Conservation (phyloP, 1,140 invertebrate genomes). For the Euglossa dilemma region DNA sequence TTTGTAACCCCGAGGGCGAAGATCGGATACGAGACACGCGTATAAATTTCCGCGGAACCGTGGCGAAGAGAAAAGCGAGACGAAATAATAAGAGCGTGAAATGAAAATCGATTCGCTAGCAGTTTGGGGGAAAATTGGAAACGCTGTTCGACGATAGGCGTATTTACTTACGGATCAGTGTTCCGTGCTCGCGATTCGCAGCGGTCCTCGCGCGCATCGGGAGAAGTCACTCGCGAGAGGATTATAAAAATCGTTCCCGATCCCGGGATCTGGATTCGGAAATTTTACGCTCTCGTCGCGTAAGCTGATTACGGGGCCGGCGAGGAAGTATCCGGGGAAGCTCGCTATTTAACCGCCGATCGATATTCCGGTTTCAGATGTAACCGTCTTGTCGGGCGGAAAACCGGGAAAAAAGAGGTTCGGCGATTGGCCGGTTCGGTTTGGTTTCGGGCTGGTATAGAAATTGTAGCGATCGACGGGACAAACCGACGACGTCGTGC, state of each 20-base stretch:
- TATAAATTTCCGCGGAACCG: neutral
- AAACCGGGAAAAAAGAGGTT: no score
- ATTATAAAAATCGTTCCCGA: neutral
- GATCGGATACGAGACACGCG: neutral
- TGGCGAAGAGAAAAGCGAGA: neutral
- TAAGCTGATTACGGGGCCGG: slow-evolving; percentile 15
- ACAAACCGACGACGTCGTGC: neutral
- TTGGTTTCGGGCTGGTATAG: no score
- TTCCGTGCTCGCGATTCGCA: neutral
- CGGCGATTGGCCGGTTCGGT: no score
- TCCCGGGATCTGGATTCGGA: neutral
- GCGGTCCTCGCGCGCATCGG: no score
- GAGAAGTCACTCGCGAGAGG: neutral
- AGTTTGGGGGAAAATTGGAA: no score
- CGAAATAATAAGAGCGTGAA: no score
- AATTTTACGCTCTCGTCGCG: neutral
- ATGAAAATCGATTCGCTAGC: no score
- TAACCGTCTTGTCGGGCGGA: neutral
- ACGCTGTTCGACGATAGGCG: no score
- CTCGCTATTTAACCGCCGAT: slow-evolving; percentile 43
- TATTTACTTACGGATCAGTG: no score
- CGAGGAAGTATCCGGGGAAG: slow-evolving; percentile 17
- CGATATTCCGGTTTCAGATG: slow-evolving; percentile 30
- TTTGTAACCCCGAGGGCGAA: no score
- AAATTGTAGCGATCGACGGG: neutral